Percentiles rank a stretch among this genome's conserved stretches.
Evolutionary conservation across 1,140 invertebrate genomes (phyloP).

Genomic region (Calycopis cecrops): DNA sequence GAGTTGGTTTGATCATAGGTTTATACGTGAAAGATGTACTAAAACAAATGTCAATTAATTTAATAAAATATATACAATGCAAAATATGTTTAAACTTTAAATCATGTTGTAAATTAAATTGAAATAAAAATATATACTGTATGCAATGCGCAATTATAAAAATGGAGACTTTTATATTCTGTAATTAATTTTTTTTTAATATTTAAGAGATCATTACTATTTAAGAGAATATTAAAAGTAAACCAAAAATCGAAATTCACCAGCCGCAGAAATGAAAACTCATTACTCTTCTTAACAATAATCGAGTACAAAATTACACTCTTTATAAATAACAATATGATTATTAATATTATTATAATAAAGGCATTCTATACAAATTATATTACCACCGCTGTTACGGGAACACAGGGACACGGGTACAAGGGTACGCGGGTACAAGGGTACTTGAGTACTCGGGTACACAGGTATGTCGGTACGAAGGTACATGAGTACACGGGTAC

Average conservation of each 20-base stretch:
- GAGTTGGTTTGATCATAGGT: too few relatives aligned
- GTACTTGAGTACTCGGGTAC: too few relatives aligned
- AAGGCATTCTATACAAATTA: slow-evolving; percentile 34
- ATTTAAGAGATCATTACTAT: slow-evolving; percentile 8
- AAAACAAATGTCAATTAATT: too few relatives aligned
- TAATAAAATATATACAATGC: too few relatives aligned
- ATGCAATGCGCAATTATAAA: too few relatives aligned
- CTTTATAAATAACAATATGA: slow-evolving; percentile 36
- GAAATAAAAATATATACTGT: too few relatives aligned
- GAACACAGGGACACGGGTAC: not conserved
- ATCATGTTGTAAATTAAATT: too few relatives aligned
- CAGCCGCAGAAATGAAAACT: slow-evolving; percentile 27
- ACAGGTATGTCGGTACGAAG: too few relatives aligned
- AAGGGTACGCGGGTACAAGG: too few relatives aligned
- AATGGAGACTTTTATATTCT: not conserved
- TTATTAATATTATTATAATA: slow-evolving; percentile 24
- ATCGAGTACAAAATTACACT: slow-evolving; percentile 39
- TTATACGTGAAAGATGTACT: too few relatives aligned
- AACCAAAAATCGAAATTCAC: slow-evolving; percentile 16
- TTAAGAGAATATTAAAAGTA: slow-evolving; percentile 1
- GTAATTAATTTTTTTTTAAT: slow-evolving; percentile 9
- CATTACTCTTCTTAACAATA: slow-evolving; percentile 30
- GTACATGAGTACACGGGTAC: too few relatives aligned
- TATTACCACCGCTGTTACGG: slow-evolving; percentile 5
- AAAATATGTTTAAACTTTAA: too few relatives aligned